Evolutionary conservation across 2,113 vertebrate genomes (phyloP).

Genomic region (Gopherus flavomarginatus): DNA sequence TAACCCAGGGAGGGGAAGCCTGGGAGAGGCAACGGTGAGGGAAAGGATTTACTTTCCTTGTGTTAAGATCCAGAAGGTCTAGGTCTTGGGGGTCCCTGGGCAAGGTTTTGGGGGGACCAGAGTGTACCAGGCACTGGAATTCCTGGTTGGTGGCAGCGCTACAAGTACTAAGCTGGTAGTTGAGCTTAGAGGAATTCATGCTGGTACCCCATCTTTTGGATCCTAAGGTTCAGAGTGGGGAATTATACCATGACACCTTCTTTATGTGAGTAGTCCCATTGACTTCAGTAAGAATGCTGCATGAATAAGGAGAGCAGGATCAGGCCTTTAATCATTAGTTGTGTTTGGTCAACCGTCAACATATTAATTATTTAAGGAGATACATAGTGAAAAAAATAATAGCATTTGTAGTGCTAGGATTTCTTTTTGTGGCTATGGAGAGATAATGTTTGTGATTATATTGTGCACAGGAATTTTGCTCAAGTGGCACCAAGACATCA

Average conservation of each 20-base stretch:
- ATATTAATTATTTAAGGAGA: constrained; percentile 67
- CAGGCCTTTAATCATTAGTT: constrained; percentile 31
- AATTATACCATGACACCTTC: background rate
- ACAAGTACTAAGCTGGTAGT: too few species aligned
- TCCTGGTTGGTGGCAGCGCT: too few species aligned
- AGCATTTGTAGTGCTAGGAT: constrained; percentile 44
- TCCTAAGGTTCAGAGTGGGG: too few species aligned
- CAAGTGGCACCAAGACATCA: constrained; percentile 22
- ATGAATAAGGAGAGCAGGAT: constrained; percentile 5
- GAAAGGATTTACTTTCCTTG: too few species aligned
- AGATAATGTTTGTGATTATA: background rate
- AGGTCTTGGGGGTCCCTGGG: too few species aligned
- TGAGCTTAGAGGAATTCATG: too few species aligned
- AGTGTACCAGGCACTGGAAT: too few species aligned
- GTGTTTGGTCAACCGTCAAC: constrained; percentile 30
- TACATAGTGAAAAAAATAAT: constrained; percentile 54
- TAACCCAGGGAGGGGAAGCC: too few species aligned
- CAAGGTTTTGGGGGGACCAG: too few species aligned
- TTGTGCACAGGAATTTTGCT: background rate
- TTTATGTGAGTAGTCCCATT: background rate
- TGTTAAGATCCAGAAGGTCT: too few species aligned
- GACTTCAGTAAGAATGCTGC: background rate
- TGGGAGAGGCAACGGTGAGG: too few species aligned
- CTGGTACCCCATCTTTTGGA: too few species aligned
- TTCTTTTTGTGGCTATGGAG: background rate